Conservation (phyloP, 1,140 invertebrate genomes). For the Augochlora pura region DNA sequence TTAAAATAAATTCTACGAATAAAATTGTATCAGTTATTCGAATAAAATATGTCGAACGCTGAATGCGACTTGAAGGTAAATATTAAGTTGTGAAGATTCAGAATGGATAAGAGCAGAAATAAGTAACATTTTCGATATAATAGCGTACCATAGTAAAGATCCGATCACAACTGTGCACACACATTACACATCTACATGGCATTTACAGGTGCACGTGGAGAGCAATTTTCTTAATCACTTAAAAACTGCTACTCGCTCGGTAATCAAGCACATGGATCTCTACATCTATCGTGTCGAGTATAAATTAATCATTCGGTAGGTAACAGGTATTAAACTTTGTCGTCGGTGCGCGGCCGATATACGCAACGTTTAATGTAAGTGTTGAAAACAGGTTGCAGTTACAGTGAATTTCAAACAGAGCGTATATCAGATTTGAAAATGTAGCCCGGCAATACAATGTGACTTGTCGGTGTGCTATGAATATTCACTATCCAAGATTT, state of each 20-base stretch:
- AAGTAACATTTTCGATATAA: too few relatives aligned
- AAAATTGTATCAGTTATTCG: too few relatives aligned
- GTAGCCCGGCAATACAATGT: background rate
- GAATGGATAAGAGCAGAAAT: too few relatives aligned
- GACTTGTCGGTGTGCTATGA: background rate
- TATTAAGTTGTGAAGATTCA: too few relatives aligned
- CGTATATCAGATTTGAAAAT: background rate
- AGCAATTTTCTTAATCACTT: background rate
- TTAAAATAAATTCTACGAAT: too few relatives aligned
- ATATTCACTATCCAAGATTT: background rate
- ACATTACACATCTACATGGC: background rate
- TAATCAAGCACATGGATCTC: background rate
- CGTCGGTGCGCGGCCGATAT: background rate
- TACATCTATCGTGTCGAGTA: background rate
- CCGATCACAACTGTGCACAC: too few relatives aligned
- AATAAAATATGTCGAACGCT: too few relatives aligned
- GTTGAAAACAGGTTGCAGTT: background rate
- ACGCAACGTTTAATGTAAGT: background rate
- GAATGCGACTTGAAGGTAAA: too few relatives aligned
- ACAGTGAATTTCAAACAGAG: background rate
- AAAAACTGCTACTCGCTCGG: background rate
- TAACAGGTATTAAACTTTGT: background rate
- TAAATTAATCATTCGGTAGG: slow-evolving; percentile 7
- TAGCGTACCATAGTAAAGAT: too few relatives aligned
- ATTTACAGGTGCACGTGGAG: background rate